Evolutionary conservation across 2,113 vertebrate genomes (phyloP), one percentile per base, ranked within the genome.

Genomic region (Misgurnus mizolepis): DNA sequence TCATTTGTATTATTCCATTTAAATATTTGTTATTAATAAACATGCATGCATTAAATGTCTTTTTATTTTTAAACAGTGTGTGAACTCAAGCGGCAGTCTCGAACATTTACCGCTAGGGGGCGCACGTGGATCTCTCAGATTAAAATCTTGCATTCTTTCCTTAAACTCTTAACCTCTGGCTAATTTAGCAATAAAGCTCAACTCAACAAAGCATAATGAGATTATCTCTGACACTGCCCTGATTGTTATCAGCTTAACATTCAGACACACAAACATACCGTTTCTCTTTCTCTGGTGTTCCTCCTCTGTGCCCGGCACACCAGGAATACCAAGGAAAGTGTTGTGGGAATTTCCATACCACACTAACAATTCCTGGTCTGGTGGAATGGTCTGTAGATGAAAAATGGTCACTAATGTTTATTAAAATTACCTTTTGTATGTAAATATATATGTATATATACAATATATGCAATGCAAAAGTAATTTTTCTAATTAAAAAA

Each of bases 311-410:
- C 95, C 96, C 0, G 97, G 95, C 43, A 99, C 97, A 0, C 98
- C 98, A 0, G 98, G 98, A 65, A 99, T 99, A 1, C 98, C 98
- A 55, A 99, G 91, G 84, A 99, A 99, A 1, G 95, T 98, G 87
- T 96, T 98, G 76, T 97, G 96, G 0, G 96, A 97, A 85, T 98
- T 98, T 58, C 97, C 95, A 0, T 99, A 99, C 98, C 98, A 99
- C 9, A 99, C 98, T 22, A 99, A 93, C 83, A 99, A 90, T 81
- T 99, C 98, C 89, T 99, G 98, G 81, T 99, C 97, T 0, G 98
- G 98, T 22, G 97, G 98, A 81, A 99, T 97, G 50, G 96, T 96
- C 97, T 99, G 74, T 1, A 68, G 17, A 74, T 11, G 47, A 7
- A 80, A 47, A 53, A 3, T 10, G 49, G 11, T 7, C 10, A 53